A percentile compares a stretch with the other conserved stretches of the same genome.
Evolutionary conservation across 2,797 vertebrate species (phyloP).

Genomic region (Esox masquinongy): DNA sequence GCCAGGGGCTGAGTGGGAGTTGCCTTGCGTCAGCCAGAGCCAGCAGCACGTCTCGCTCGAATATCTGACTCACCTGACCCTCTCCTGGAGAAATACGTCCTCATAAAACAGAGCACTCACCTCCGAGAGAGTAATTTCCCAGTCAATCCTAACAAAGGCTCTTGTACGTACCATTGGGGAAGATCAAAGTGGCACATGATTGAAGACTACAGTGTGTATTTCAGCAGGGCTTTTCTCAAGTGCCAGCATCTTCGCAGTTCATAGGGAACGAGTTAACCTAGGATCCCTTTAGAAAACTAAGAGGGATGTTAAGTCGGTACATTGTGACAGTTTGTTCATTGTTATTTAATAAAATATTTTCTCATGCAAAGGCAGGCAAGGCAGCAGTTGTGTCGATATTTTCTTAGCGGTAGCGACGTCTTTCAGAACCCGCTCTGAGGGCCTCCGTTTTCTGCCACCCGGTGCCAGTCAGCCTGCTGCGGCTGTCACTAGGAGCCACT

Average conservation of each 20-base stretch:
- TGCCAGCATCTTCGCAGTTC: background rate
- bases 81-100: background rate
- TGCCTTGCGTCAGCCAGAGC: background rate
- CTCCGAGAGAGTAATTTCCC: background rate
- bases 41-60: background rate
- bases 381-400: background rate
- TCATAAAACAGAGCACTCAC: background rate
- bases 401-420: background rate
- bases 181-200: background rate
- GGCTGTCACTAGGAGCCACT: conserved; percentile 3
- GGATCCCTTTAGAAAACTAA: background rate
- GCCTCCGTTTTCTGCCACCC: background rate
- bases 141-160: background rate
- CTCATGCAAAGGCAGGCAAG: background rate
- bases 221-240: background rate
- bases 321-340: background rate
- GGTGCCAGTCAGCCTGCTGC: background rate
- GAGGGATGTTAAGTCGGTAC: background rate
- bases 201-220: background rate
- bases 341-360: conserved; percentile 1
- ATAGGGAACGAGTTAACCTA: background rate
- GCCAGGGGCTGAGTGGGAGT: background rate
- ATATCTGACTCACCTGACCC: background rate
- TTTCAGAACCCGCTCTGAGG: conserved; percentile 7
- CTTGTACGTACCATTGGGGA: background rate